These are phyloP conservation scores for Amphiura filiformis DNA, from an alignment of 35 echinoderm and acorn worm species.

Conservation along the genomic window DNA sequence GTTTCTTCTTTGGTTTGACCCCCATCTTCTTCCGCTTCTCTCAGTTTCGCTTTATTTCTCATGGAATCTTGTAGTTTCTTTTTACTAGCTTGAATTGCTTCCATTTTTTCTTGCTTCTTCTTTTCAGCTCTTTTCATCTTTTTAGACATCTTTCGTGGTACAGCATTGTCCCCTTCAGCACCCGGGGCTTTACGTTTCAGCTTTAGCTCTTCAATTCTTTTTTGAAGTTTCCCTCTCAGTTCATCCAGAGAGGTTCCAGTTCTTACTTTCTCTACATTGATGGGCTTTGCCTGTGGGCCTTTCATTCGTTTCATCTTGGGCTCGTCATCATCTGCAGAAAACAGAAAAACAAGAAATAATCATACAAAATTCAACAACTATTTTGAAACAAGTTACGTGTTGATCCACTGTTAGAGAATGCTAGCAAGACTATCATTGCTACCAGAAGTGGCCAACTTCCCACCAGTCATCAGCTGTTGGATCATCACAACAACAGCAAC, in stretches of 20 bases:
- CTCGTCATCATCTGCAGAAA: not conserved
- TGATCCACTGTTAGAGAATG: too few species aligned
- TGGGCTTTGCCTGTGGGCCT: conserved; percentile 15
- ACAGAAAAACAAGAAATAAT: not conserved
- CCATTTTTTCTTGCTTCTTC: conserved; percentile 32
- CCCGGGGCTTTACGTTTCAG: conserved; percentile 41
- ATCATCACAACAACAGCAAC: too few species aligned
- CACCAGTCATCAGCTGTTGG: too few species aligned
- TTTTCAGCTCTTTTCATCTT: conserved; percentile 40
- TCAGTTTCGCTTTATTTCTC: not conserved
- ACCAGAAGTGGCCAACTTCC: not conserved
- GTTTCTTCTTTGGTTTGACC: not conserved
- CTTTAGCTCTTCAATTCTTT: conserved; percentile 46
- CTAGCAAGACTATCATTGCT: too few species aligned
- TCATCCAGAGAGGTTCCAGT: conserved; percentile 56
- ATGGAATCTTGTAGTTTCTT: not conserved
- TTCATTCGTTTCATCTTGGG: not conserved
- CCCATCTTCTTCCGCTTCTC: conserved; percentile 19
- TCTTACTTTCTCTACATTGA: conserved; percentile 59
- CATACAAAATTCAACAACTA: too few species aligned
- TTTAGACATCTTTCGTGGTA: conserved; percentile 42
- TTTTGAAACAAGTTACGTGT: too few species aligned
- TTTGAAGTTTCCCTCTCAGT: conserved; percentile 67
- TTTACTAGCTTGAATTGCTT: conserved; percentile 54
- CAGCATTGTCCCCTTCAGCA: not conserved